Base-by-base conservation (phyloP, 1,140 invertebrate genomes). In the Helicoverpa armigera region DNA sequence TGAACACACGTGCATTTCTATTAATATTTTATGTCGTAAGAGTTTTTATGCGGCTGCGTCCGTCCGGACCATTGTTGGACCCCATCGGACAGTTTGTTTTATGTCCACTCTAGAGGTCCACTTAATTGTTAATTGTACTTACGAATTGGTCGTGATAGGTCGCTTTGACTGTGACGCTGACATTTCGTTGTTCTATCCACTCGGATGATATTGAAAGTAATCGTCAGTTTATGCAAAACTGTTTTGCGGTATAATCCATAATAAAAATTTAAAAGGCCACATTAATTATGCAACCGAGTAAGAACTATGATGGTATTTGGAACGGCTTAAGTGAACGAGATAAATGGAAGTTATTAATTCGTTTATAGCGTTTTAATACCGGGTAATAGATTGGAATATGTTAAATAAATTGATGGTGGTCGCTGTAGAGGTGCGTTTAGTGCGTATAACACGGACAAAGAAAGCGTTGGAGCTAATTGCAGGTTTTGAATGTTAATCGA, bases 1-100 rank as follows among this genome's bases (percentile, higher is more conserved):
- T 92, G 91, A 94, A 92, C 91, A 86, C 91, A 93, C 92, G 92
- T 94, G 93, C 92, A 94, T 94, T 93, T 94, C 92, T 94, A 94
- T 94, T 94, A 95, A 95, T 94, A 95, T 95, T 95, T 94, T 95
- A 95, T 93, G 90, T 94, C 85, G 87, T 87, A 91, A 90, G 87
- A 87, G 89, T 91, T 94, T 94, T 93, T 94, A 90, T 90, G 83
- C 86, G 81, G 83, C 84, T 77, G 82, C 79, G 82, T 86, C 85
- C 83, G 83, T 82, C 83, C 85, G 82, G 74, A 74, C 85, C 86
- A 91, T 92, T 91, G 91, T 94, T 92, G 87, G 77, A 67, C 75
- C 63, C 72, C 76, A 79, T 83, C 82, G 87, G 83, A 83, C 82
- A 84, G 87, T 88, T 90, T 89, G 88, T 90, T 91, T 89, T 90